Percentiles rank a stretch among this genome's conserved stretches.
phyloP scores from a whole-genome alignment of 2,888 invertebrate species.

The Parasteatoda lunata region DNA sequence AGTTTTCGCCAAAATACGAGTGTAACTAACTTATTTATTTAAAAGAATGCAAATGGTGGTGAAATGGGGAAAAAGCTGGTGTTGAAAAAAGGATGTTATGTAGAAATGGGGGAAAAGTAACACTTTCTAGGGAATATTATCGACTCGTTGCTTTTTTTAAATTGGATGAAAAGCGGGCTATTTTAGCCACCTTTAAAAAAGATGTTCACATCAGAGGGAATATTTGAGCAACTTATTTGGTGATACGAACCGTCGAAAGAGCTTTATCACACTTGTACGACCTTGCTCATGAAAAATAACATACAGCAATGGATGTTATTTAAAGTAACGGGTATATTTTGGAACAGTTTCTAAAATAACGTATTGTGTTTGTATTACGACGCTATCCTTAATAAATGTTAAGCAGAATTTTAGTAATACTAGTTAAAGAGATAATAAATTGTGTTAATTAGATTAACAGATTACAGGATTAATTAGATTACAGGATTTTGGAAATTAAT shows the following conservation, averaged over 20 bases:
- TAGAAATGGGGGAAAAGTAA: neutral
- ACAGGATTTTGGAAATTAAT: too few relatives aligned
- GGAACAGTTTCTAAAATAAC: too few relatives aligned
- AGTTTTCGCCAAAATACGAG: neutral
- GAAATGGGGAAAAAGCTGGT: neutral
- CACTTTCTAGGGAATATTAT: conserved; percentile 1
- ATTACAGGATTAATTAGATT: too few relatives aligned
- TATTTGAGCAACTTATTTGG: conserved; percentile 37
- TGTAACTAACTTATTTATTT: conserved; percentile 57
- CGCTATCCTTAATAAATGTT: too few relatives aligned
- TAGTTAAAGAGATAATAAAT: too few relatives aligned
- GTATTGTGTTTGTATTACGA: too few relatives aligned
- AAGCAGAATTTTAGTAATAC: too few relatives aligned
- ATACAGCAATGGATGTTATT: too few relatives aligned
- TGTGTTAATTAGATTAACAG: too few relatives aligned
- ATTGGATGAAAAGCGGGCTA: conserved; percentile 33
- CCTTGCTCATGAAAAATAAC: neutral
- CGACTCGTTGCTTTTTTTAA: conserved; percentile 10
- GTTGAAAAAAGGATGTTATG: neutral
- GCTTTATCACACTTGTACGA: neutral
- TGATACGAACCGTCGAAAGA: neutral
- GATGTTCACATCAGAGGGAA: conserved; percentile 26
- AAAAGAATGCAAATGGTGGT: conserved; percentile 11
- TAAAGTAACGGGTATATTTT: too few relatives aligned
- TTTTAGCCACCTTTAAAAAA: neutral